Percentiles rank a stretch among this genome's conserved stretches.
Conservation (phyloP, 2,113 vertebrate genomes). For the Peucedramus taeniatus region DNA sequence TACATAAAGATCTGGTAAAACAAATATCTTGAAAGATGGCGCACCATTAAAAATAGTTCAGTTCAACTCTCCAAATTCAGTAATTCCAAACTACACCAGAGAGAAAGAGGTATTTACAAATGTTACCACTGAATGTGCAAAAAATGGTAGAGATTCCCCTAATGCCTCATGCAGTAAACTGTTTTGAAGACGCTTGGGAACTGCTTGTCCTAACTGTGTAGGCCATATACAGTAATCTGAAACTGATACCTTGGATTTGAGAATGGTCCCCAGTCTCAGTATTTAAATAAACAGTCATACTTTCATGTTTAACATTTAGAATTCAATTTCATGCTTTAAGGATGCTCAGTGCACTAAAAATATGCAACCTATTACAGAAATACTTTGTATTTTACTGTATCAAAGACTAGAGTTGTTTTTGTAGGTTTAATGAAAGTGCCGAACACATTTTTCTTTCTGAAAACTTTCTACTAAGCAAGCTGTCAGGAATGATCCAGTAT, state of each 20-base stretch:
- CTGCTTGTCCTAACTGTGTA: rapidly evolving
- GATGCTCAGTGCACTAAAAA: background rate
- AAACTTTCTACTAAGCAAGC: slow-evolving; percentile 33
- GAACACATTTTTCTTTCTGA: slow-evolving; percentile 34
- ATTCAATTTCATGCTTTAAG: background rate
- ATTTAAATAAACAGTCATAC: background rate
- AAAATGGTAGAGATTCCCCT: background rate
- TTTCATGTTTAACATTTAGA: background rate
- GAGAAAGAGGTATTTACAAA: background rate
- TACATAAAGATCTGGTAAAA: background rate
- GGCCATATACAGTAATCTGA: background rate
- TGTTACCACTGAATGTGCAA: background rate
- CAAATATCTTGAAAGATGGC: background rate
- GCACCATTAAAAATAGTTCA: background rate
- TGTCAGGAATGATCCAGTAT: slow-evolving; percentile 30
- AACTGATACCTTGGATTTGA: background rate
- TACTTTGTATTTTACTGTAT: background rate
- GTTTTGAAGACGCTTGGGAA: background rate
- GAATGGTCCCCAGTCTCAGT: background rate
- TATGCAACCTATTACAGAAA: background rate
- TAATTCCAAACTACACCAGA: background rate
- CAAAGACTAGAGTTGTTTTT: background rate
- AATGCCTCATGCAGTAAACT: background rate
- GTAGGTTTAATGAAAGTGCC: background rate
- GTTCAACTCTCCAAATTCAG: background rate